Base-by-base conservation (phyloP, 2,113 vertebrate species). In the Toxostoma redivivum region DNA sequence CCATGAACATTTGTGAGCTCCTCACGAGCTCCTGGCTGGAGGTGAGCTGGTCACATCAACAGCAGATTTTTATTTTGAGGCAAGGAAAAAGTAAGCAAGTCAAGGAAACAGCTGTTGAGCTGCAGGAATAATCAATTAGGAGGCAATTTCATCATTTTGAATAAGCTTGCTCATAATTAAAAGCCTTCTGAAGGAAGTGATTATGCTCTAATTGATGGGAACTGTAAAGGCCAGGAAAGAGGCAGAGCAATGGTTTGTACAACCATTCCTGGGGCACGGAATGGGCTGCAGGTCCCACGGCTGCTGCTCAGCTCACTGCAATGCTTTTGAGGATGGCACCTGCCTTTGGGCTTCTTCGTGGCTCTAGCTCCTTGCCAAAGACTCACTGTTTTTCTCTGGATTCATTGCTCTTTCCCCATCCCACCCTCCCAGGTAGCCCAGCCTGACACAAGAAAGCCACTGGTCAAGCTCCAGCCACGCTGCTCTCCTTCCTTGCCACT, bases 101-200 rank as follows among this genome's bases (percentile, higher is more conserved):
- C 31, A 28, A 45, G 78, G 57, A 96, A 95, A 76, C 96, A 97
- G 92, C 92, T 96, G 95, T 84, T 95, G 84, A 95, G 83, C 93
- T 70, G 90, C 92, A 92, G 92, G 92, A 93, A 93, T 93, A 96
- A 97, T 96, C 89, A 96, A 96, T 94, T 94, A 96, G 79, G 70
- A 92, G 85, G 90, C 51, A 88, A 86, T 94, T 95, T 95, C 92
- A 95, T 95, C 69, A 92, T 94, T 86, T 73, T 84, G 67, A 94
- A 79, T 90, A 88, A 87, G 65, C 81, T 81, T 81, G 57, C 74
- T 96, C 58, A 54, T 83, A 91, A 79, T 96, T 95, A 92, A 93
- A 95, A 93, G 88, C 86, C 88, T 96, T 91, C 71, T 84, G 88
- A 91, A 92, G 73, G 54, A 96, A 81, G 88, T n/a, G 57, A 94